phyloP scores from a whole-genome alignment of 2,113 vertebrate species.

The Morone chrysops region DNA sequence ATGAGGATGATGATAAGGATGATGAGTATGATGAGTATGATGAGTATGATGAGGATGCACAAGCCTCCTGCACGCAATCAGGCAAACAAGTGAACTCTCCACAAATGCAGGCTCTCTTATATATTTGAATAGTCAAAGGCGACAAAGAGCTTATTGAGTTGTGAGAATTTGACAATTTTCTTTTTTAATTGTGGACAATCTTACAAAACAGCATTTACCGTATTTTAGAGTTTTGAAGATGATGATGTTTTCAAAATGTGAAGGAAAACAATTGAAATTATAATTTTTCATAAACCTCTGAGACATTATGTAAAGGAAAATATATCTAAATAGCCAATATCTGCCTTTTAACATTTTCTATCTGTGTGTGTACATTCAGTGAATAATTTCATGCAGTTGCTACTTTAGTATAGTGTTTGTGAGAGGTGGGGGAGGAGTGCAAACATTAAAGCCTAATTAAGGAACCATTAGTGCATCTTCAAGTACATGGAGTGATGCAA shows the following conservation, averaged over 20 bases:
- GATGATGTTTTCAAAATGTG: not conserved
- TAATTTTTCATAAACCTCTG: not conserved
- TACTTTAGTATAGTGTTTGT: slow-evolving; percentile 14
- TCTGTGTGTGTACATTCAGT: slow-evolving; percentile 4
- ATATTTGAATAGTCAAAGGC: not conserved
- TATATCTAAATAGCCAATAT: not conserved
- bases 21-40: not conserved
- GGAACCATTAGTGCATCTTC: slow-evolving; percentile 71
- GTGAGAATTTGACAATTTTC: not conserved
- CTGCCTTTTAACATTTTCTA: not conserved
- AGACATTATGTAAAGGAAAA: not conserved
- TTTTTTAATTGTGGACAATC: not conserved
- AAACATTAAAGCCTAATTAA: slow-evolving; percentile 77
- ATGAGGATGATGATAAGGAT: slow-evolving; percentile 18
- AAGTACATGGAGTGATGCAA: slow-evolving; percentile 40
- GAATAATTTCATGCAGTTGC: not conserved
- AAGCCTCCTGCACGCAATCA: not conserved
- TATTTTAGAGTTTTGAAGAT: not conserved
- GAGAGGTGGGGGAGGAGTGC: slow-evolving; percentile 51
- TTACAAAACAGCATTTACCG: not conserved
- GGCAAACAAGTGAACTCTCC: not conserved
- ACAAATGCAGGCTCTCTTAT: not conserved
- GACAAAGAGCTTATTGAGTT: not conserved
- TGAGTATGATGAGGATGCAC: slow-evolving; percentile 1
- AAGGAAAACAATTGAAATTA: not conserved